Percentiles rank a stretch among this genome's conserved stretches.
These are phyloP conservation scores for Onychomys arenicola DNA, from an alignment of 2,797 vertebrate species.

Conservation along the genomic window DNA sequence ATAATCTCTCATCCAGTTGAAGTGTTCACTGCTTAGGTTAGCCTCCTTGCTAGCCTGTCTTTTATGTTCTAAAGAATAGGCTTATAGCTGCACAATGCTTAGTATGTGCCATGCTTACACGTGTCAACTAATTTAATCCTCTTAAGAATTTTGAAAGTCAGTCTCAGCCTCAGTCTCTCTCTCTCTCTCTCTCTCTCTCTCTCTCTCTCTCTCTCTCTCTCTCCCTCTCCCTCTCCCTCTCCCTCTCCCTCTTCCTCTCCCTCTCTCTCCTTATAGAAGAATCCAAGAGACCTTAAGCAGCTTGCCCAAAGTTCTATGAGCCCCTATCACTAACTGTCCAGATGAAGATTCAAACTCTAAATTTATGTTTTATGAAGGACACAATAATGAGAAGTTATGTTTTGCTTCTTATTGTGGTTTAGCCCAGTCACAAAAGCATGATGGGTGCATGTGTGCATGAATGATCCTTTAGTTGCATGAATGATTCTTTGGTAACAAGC, in stretches of 20 bases:
- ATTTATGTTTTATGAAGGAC: background rate
- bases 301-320: background rate
- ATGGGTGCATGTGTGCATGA: background rate
- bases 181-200: too few species aligned
- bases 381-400: background rate
- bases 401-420: slow-evolving; percentile 33
- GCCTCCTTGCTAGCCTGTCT: background rate
- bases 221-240: too few species aligned
- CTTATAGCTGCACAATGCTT: background rate
- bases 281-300: background rate
- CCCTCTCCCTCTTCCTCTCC: too few species aligned
- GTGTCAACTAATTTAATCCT: background rate
- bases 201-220: too few species aligned
- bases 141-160: slow-evolving; percentile 7
- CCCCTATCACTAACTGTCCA: background rate
- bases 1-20: background rate
- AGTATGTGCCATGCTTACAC: background rate
- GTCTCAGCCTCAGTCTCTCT: too few species aligned
- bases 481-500: background rate
- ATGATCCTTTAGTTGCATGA: background rate
- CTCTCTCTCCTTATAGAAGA: slow-evolving; percentile 31
- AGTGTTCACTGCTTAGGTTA: background rate
- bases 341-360: background rate
- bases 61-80: background rate
- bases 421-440: background rate